Base-by-base conservation (phyloP, 2,797 vertebrate genomes). In the Balearica regulorum region DNA sequence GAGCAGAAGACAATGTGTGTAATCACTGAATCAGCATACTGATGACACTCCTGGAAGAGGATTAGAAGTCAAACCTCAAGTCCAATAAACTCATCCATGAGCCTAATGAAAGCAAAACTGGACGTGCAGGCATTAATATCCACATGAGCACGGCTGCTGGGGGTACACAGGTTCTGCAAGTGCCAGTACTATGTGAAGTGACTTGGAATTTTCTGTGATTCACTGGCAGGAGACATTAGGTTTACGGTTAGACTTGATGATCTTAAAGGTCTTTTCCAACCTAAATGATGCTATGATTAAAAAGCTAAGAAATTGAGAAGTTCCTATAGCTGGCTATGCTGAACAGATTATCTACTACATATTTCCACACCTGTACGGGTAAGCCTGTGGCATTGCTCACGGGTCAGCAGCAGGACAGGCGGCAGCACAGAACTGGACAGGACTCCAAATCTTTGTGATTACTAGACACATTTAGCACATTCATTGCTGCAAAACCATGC, bases 341-440 rank as follows among this genome's bases (percentile, higher is more conserved):
- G 43, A 92, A 82, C 16, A 17, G 37, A 4, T 62, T 66, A 85
- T 51, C 79, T 83, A 37, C 28, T 51, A 44, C 9, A 0, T 4
- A 41, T 48, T 26, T 84, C 29, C n/a, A 54, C 53, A 57, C 12
- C 11, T 7, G 39, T 60, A 57, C 7, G 54, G 29, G 33, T 3
- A 43, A 88, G 28, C 3, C 2, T 1, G 2, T 16, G 58, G 28
- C 33, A 43, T 2, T 1, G 3, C 61, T 72, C 29, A 16, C 20
- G 11, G 57, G 24, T 13, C 65, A 82, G 64, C 53, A 80, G 46
- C 51, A 1, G 5, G 53, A 33, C 61, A 92, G 58, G 48, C 0
- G 3, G 41, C 51, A 92, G 87, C 57, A 79, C 58, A 80, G 66
- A 57, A 11, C 22, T 53, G 58, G 49, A 77, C 66, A 55, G 39